Conservation (phyloP, 2,113 vertebrate genomes). For the Sphaerodactylus townsendi region DNA sequence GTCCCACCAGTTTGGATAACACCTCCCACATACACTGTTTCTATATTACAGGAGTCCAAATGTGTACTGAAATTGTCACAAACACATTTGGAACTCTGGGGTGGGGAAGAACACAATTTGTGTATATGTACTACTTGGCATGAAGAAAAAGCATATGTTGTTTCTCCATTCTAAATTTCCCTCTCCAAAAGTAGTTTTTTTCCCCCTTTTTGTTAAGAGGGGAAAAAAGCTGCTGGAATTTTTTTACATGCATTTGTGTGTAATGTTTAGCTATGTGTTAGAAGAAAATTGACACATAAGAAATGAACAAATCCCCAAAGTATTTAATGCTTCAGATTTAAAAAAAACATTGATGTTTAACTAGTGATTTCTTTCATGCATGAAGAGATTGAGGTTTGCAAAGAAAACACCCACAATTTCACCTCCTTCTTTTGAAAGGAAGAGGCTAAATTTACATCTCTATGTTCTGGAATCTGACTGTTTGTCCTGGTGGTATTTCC, state of each 20-base stretch:
- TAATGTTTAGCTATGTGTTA: neutral
- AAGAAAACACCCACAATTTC: slow-evolving; percentile 17
- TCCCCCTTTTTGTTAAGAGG: neutral
- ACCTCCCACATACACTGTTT: neutral
- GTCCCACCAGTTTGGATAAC: too few relatives aligned
- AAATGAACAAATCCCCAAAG: neutral
- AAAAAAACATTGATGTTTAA: neutral
- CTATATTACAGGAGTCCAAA: neutral
- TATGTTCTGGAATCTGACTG: slow-evolving; percentile 50
- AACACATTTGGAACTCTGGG: neutral
- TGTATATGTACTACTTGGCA: neutral
- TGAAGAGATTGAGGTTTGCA: slow-evolving; percentile 30
- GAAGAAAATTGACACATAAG: neutral
- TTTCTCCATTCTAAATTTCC: neutral
- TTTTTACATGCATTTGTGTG: neutral
- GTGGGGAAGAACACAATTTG: too few relatives aligned
- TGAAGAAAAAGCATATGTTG: neutral
- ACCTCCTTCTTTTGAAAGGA: slow-evolving; percentile 36
- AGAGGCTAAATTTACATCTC: slow-evolving; percentile 26
- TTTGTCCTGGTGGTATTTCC: slow-evolving; percentile 54
- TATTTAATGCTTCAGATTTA: neutral
- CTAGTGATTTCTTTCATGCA: slow-evolving; percentile 19
- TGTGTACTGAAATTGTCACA: neutral
- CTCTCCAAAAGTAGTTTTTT: neutral
- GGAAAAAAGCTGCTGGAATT: neutral